These are phyloP conservation scores for Xanthorhoe spadicearia DNA, from an alignment of 2,888 invertebrate genomes.

Conservation along the genomic window DNA sequence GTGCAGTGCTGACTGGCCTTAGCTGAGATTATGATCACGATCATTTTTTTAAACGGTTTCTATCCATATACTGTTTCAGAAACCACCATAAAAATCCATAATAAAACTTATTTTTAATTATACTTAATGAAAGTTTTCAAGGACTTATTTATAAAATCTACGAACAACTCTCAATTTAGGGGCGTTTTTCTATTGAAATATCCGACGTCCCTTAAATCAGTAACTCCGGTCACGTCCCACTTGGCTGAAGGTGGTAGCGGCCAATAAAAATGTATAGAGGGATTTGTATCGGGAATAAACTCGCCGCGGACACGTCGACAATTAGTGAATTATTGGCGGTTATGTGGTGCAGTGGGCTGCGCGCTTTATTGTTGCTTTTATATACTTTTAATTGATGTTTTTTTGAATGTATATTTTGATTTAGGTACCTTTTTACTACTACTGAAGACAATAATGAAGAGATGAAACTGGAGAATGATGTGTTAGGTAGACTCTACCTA, in stretches of 20 bases:
- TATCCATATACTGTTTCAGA: no score
- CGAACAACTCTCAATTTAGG: no score
- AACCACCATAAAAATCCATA: no score
- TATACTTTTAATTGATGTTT: neutral
- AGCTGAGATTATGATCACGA: no score
- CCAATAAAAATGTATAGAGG: slow-evolving; percentile 84
- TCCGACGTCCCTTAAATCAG: slow-evolving; percentile 44
- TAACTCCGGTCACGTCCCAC: slow-evolving; percentile 68
- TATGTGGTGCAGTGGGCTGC: slow-evolving; percentile 31
- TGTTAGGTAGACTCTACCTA: no score
- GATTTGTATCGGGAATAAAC: slow-evolving; percentile 75
- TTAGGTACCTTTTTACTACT: neutral
- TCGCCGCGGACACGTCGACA: slow-evolving; percentile 59
- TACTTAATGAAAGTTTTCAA: neutral
- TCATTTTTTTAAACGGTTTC: no score
- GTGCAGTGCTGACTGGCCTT: no score
- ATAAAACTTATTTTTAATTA: no score
- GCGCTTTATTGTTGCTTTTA: slow-evolving; percentile 24
- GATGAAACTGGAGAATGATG: no score
- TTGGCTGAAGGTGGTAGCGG: slow-evolving; percentile 73
- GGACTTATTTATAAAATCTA: no score
- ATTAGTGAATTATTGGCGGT: slow-evolving; percentile 68
- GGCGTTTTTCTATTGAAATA: slow-evolving; percentile 29
- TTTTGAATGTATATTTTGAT: neutral
- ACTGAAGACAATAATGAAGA: no score